Evolutionary conservation across 2,113 vertebrate genomes (phyloP).

Genomic region (Menura novaehollandiae): DNA sequence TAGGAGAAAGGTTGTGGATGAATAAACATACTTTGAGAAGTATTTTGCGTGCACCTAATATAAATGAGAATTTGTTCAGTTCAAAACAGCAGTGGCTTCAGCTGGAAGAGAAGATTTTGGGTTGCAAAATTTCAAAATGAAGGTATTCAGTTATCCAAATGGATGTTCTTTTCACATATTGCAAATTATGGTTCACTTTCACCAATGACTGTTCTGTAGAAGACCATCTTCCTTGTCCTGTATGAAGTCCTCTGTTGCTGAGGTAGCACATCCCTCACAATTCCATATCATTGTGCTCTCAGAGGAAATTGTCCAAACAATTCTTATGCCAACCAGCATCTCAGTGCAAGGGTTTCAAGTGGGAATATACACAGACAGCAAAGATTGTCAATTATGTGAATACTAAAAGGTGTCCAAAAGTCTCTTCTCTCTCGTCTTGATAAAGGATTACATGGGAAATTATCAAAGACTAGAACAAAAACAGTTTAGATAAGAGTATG

Average conservation of each 20-base stretch:
- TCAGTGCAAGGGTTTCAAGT: not conserved
- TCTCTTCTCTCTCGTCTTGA: not conserved
- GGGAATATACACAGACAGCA: not conserved
- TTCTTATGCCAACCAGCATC: not conserved
- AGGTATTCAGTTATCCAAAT: not conserved
- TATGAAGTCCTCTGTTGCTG: not conserved
- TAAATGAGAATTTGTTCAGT: not conserved
- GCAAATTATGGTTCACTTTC: not conserved
- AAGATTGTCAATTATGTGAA: not conserved
- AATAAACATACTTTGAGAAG: not conserved
- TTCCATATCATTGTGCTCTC: not conserved
- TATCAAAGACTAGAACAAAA: not conserved
- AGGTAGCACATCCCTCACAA: not conserved
- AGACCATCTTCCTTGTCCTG: not conserved
- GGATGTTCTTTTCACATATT: not conserved
- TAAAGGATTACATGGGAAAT: not conserved
- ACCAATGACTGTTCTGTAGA: not conserved
- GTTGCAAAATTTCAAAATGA: not conserved
- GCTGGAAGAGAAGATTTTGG: not conserved
- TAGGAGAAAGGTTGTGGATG: not conserved
- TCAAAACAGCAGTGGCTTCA: not conserved
- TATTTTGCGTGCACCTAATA: fast-evolving
- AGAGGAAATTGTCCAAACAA: not conserved
- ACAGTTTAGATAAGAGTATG: not conserved
- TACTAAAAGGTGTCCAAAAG: not conserved